A percentile compares a stretch with the other conserved stretches of the same genome.
Evolutionary conservation across 2,113 vertebrate species (phyloP).

Genomic region (Phoenicopterus ruber): DNA sequence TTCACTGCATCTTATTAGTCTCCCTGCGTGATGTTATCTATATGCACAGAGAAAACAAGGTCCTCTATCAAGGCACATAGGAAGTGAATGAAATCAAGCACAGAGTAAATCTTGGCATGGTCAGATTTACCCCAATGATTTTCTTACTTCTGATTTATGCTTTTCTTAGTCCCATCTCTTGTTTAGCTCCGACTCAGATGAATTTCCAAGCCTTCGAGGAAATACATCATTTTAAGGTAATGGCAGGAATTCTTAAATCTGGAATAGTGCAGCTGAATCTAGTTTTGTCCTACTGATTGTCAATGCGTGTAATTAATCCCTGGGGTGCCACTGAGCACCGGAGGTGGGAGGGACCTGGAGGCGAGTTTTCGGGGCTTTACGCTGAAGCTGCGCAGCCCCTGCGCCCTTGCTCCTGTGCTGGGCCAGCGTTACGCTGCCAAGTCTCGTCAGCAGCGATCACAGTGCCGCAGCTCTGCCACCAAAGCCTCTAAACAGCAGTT

Average conservation of each 20-base stretch:
- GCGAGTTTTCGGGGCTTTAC: background rate
- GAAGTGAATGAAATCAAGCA: background rate
- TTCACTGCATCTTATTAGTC: background rate
- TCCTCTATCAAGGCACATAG: fast-evolving
- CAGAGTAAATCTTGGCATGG: background rate
- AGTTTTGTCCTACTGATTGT: background rate
- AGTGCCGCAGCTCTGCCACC: background rate
- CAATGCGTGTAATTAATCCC: background rate
- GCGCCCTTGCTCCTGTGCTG: background rate
- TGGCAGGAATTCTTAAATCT: background rate
- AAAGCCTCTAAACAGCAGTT: background rate
- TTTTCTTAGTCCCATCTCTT: background rate
- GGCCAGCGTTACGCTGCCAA: background rate
- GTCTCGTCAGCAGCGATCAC: background rate
- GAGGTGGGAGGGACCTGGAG: background rate
- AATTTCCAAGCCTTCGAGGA: background rate
- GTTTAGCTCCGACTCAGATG: background rate
- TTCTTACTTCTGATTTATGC: background rate
- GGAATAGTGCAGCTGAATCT: background rate
- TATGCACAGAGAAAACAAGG: background rate
- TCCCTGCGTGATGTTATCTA: background rate
- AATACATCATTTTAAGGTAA: background rate
- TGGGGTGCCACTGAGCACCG: background rate
- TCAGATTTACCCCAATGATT: background rate
- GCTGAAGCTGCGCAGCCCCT: background rate